Conservation (phyloP, 2,888 invertebrate species). For the Dorcus parallelipipedus region DNA sequence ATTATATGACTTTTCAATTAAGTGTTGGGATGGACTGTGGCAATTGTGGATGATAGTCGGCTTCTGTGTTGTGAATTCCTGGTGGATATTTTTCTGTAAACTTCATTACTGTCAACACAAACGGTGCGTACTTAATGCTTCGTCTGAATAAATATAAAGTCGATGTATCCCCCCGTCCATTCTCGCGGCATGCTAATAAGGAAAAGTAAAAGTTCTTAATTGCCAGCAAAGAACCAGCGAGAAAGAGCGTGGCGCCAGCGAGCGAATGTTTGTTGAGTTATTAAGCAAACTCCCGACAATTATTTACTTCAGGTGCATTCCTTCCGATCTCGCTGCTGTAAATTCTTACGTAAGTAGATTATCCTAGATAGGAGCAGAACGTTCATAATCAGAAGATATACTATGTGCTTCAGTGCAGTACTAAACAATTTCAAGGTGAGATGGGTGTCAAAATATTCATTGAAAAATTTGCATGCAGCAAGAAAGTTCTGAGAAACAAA, state of each 20-base stretch:
- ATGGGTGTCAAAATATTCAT: not conserved
- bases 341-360: too few relatives aligned
- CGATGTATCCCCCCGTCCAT: constrained; percentile 1
- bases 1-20: not conserved
- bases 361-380: too few relatives aligned
- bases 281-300: constrained; percentile 5
- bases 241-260: constrained; percentile 17
- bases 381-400: too few relatives aligned
- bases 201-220: constrained; percentile 16
- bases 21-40: not conserved
- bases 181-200: constrained; percentile 11
- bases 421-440: not conserved
- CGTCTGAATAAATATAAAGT: not conserved
- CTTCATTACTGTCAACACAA: not conserved
- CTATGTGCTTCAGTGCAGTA: too few relatives aligned
- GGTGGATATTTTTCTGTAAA: not conserved
- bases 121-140: not conserved
- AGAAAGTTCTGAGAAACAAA: not conserved
- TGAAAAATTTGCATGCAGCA: not conserved
- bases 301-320: constrained; percentile 5
- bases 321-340: not conserved
- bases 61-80: not conserved
- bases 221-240: constrained; percentile 6
- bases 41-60: not conserved
- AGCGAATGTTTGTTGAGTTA: constrained; percentile 15